These are phyloP conservation scores for Hydropotes inermis DNA, from an alignment of 2,113 vertebrate species.

Conservation along the genomic window DNA sequence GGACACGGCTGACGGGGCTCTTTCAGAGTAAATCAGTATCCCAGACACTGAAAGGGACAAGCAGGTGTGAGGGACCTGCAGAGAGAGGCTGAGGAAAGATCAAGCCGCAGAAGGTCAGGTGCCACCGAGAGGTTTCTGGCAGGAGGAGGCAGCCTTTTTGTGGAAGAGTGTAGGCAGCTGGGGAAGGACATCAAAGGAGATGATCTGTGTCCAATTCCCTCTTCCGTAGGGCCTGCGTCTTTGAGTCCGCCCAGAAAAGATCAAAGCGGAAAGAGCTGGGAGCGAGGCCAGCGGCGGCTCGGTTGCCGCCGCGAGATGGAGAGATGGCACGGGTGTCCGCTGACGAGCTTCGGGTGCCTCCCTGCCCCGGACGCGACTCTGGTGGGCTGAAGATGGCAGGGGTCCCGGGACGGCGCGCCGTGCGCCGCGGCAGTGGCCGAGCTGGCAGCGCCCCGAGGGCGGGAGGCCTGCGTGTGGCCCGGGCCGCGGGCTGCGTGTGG, in stretches of 20 bases:
- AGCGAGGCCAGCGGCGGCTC: neutral
- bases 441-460: accelerated
- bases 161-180: slow-evolving; percentile 16
- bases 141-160: slow-evolving; percentile 15
- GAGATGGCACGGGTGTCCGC: accelerated
- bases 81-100: slow-evolving; percentile 51
- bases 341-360: accelerated
- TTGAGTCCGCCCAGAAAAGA: neutral
- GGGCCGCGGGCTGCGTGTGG: accelerated
- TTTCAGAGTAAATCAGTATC: slow-evolving; percentile 59
- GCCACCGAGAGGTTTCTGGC: slow-evolving; percentile 46
- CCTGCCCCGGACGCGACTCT: neutral
- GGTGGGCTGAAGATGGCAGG: neutral
- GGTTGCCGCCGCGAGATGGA: neutral
- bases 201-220: neutral
- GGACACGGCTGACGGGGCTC: neutral
- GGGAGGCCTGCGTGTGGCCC: neutral
- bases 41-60: slow-evolving; percentile 29
- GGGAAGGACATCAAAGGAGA: slow-evolving; percentile 25
- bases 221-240: neutral
- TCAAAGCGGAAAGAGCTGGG: neutral
- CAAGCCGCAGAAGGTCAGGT: slow-evolving; percentile 57
- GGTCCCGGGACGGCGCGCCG: accelerated
- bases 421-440: neutral
- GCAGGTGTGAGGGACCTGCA: slow-evolving; percentile 28